phyloP scores from a whole-genome alignment of 2,888 invertebrate genomes.

The Drosophila maculinotata region DNA sequence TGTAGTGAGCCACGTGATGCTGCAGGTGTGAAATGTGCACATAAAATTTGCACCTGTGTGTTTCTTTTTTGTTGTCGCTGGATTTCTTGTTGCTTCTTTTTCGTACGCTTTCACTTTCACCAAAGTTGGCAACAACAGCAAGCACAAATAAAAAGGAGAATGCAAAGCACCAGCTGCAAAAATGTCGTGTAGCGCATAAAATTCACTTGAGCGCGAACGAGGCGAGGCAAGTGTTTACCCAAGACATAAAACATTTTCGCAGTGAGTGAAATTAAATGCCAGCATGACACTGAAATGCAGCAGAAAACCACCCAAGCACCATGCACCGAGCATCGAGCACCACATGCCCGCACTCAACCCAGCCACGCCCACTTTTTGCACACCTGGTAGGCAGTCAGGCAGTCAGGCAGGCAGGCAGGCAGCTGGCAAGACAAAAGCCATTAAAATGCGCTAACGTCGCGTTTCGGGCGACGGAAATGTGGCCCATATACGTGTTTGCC shows the following conservation, averaged over 20 bases:
- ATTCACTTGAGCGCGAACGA: slow-evolving; percentile 57
- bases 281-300: slow-evolving; percentile 79
- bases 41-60: slow-evolving; percentile 74
- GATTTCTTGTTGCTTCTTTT: slow-evolving; percentile 30
- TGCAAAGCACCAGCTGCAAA: slow-evolving; percentile 70
- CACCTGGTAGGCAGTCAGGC: slow-evolving; percentile 7
- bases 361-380: slow-evolving; percentile 34
- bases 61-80: slow-evolving; percentile 38
- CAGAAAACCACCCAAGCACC: slow-evolving; percentile 25
- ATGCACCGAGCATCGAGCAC: slow-evolving; percentile 6
- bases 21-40: slow-evolving; percentile 76
- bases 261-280: slow-evolving; percentile 80
- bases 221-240: slow-evolving; percentile 71
- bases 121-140: slow-evolving; percentile 46
- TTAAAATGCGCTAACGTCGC: slow-evolving; percentile 75
- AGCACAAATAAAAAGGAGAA: slow-evolving; percentile 28
- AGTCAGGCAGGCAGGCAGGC: slow-evolving; percentile 1
- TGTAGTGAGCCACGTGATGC: slow-evolving; percentile 52
- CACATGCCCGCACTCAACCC: slow-evolving; percentile 5
- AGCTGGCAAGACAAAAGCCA: slow-evolving; percentile 73
- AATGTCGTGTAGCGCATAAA: slow-evolving; percentile 76
- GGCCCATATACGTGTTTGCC: slow-evolving; percentile 53
- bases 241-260: slow-evolving; percentile 80
- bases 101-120: slow-evolving; percentile 64
- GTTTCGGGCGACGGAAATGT: slow-evolving; percentile 61